phyloP scores from a whole-genome alignment of 2,888 invertebrate genomes.

The Disparrhopalites patrizii region DNA sequence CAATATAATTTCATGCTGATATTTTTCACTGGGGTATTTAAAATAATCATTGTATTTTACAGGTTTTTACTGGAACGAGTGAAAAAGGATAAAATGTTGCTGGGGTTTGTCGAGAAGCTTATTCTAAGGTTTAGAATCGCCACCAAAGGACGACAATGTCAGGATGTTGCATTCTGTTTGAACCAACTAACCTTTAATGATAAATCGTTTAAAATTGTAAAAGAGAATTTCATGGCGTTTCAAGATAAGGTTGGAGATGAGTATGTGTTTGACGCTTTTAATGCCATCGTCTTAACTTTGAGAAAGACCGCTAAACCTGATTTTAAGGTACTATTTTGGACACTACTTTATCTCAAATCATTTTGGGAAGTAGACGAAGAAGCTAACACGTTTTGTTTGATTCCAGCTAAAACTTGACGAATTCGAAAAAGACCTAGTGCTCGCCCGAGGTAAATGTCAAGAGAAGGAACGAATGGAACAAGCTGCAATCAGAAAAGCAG shows the following conservation, averaged over 20 bases:
- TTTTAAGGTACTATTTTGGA: slow-evolving; percentile 29
- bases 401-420: slow-evolving; percentile 24
- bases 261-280: slow-evolving; percentile 34
- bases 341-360: background rate
- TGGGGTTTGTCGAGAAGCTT: slow-evolving; percentile 41
- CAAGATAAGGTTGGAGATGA: slow-evolving; percentile 42
- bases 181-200: slow-evolving; percentile 41
- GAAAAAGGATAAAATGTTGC: slow-evolving; percentile 42
- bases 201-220: slow-evolving; percentile 41
- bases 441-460: slow-evolving; percentile 19
- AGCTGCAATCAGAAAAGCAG: slow-evolving; percentile 13
- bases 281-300: slow-evolving; percentile 30
- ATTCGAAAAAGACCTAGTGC: slow-evolving; percentile 19
- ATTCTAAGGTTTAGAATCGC: slow-evolving; percentile 37
- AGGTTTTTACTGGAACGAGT: slow-evolving; percentile 37
- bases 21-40: background rate
- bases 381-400: too few species aligned
- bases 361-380: too few species aligned
- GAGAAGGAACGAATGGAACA: slow-evolving; percentile 27
- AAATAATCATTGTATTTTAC: background rate
- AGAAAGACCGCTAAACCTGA: slow-evolving; percentile 37
- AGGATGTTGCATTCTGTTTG: slow-evolving; percentile 42
- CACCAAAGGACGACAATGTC: slow-evolving; percentile 31
- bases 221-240: slow-evolving; percentile 34
- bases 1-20: background rate